Evolutionary conservation across 35 echinoderm and acorn worm species (phyloP).

Genomic region (Anneissia japonica): DNA sequence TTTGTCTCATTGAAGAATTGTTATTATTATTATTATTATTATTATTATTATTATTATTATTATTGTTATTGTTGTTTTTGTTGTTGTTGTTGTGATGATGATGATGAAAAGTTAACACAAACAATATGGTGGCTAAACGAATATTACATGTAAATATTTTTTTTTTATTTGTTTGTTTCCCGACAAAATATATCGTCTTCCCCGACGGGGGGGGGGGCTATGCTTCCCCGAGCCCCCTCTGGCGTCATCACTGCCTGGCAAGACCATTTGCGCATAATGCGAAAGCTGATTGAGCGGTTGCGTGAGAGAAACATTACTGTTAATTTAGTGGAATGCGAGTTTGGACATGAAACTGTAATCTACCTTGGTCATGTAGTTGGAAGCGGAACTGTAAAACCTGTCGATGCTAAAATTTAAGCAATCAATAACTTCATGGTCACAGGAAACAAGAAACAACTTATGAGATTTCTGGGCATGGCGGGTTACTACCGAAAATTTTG

Average conservation of each 20-base stretch:
- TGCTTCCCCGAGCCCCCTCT: too few relatives aligned
- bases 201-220: too few relatives aligned
- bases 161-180: too few relatives aligned
- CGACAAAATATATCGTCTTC: too few relatives aligned
- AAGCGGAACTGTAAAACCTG: slow-evolving; percentile 23
- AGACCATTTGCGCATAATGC: slow-evolving; percentile 17
- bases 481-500: slow-evolving; percentile 12
- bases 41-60: too few relatives aligned
- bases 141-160: too few relatives aligned
- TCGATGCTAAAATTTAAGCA: slow-evolving; percentile 20
- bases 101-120: too few relatives aligned
- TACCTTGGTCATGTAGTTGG: slow-evolving; percentile 51
- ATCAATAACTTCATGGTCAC: slow-evolving; percentile 14
- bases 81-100: too few relatives aligned
- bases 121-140: too few relatives aligned
- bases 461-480: slow-evolving; percentile 7
- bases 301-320: slow-evolving; percentile 35
- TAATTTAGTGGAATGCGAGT: slow-evolving; percentile 33
- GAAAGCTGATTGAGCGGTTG: slow-evolving; percentile 27
- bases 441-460: slow-evolving; percentile 7
- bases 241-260: slow-evolving; percentile 23
- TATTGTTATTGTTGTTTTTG: too few relatives aligned
- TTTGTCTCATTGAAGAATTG: too few relatives aligned
- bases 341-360: slow-evolving; percentile 17
- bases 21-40: too few relatives aligned